Percentiles rank a stretch among this genome's conserved stretches.
phyloP scores from a whole-genome alignment of 2,797 vertebrate species.

The Melanotaenia boesemani region DNA sequence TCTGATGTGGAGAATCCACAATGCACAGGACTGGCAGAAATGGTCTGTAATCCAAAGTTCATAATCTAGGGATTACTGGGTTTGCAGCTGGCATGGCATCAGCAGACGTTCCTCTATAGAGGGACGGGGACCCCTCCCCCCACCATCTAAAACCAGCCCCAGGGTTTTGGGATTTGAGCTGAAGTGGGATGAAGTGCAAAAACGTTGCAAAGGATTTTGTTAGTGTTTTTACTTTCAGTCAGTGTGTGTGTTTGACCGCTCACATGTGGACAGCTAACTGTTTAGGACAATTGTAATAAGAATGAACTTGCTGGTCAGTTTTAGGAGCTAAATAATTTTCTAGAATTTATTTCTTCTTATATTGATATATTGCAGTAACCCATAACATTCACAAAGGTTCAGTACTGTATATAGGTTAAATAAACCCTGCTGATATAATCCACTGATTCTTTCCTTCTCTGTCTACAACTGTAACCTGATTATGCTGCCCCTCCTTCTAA shows the following conservation, averaged over 20 bases:
- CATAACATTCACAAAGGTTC: not conserved
- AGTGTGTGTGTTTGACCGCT: constrained; percentile 20
- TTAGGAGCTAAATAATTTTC: not conserved
- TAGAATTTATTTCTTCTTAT: not conserved
- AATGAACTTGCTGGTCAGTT: not conserved
- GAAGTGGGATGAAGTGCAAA: constrained; percentile 25
- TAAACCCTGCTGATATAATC: constrained; percentile 71
- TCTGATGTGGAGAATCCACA: constrained; percentile 66
- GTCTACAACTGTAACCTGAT: constrained; percentile 67
- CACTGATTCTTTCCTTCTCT: constrained; percentile 55
- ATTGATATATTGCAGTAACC: not conserved
- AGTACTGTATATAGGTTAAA: constrained; percentile 52
- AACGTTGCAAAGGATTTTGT: constrained; percentile 29
- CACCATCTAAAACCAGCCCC: constrained; percentile 48
- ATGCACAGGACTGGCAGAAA: constrained; percentile 68
- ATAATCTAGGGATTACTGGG: constrained; percentile 85
- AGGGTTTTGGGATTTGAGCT: constrained; percentile 53
- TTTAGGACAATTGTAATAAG: not conserved
- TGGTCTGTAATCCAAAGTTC: constrained; percentile 81
- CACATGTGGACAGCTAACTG: too few relatives aligned
- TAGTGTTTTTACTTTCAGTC: constrained; percentile 37
- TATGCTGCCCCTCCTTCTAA: constrained; percentile 60
- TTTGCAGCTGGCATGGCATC: constrained; percentile 81
- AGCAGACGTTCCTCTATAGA: constrained; percentile 63
- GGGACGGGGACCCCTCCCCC: constrained; percentile 58